phyloP scores from a whole-genome alignment of 2,113 vertebrate genomes.

The Rafetus swinhoei region DNA sequence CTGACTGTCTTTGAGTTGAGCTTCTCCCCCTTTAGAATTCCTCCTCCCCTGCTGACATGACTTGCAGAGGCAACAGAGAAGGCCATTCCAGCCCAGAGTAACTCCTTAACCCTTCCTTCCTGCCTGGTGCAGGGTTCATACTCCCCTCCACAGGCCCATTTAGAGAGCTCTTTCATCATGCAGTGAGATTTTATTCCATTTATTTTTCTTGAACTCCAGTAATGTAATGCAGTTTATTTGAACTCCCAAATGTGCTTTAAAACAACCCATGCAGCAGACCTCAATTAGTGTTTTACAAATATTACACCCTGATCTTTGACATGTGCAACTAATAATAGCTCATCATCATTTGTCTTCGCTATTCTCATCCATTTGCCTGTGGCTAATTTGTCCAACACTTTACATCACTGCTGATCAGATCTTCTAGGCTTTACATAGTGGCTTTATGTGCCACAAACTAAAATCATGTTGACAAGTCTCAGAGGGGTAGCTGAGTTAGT shows the following conservation, averaged over 20 bases:
- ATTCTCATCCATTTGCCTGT: not conserved
- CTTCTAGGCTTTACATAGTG: not conserved
- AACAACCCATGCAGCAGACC: not conserved
- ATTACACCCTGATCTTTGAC: not conserved
- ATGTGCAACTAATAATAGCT: not conserved
- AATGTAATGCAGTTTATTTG: not conserved
- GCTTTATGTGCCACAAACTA: not conserved
- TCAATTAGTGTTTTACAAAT: not conserved
- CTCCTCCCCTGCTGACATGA: not conserved
- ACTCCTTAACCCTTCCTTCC: not conserved
- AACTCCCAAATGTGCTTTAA: not conserved
- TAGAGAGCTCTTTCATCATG: not conserved
- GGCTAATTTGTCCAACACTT: not conserved
- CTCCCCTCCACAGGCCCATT: not conserved
- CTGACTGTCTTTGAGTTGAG: not conserved
- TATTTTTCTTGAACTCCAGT: not conserved
- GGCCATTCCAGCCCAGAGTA: not conserved
- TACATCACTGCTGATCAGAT: not conserved
- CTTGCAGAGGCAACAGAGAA: not conserved
- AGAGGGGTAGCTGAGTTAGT: no score
- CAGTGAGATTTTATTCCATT: not conserved
- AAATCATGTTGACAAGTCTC: fast-evolving
- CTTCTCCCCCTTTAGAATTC: not conserved
- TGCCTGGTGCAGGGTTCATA: not conserved
- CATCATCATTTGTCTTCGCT: not conserved